Percentiles rank a stretch among this genome's conserved stretches.
Evolutionary conservation across 2,797 vertebrate genomes (phyloP).

Genomic region (Diceros bicornis): DNA sequence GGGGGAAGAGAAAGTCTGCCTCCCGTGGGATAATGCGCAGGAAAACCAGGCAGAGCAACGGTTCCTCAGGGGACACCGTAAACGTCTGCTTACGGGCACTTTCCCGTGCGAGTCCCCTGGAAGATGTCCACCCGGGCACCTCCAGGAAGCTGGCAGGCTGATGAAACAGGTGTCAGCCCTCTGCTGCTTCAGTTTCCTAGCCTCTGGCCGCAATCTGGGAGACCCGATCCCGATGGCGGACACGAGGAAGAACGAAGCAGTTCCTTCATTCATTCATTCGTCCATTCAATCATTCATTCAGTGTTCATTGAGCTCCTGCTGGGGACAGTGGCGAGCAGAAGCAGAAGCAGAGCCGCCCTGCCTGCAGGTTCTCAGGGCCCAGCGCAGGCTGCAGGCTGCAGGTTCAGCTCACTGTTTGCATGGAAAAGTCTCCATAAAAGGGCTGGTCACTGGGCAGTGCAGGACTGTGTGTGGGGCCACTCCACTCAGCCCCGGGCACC

Average conservation of each 20-base stretch:
- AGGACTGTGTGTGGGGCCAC: too few species aligned
- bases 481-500: too few species aligned
- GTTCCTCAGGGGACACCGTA: not conserved
- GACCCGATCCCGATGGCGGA: rapidly evolving
- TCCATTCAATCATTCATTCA: too few species aligned
- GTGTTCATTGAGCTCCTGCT: rapidly evolving
- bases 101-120: rapidly evolving
- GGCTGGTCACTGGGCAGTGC: not conserved
- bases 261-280: rapidly evolving
- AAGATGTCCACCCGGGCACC: too few species aligned
- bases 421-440: not conserved
- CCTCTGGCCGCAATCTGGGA: not conserved
- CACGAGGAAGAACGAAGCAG: rapidly evolving
- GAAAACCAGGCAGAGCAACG: too few species aligned
- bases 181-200: rapidly evolving
- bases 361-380: rapidly evolving
- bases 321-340: not conserved
- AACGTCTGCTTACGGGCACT: not conserved
- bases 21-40: not conserved
- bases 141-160: not conserved
- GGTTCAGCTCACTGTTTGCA: rapidly evolving
- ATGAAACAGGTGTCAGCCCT: too few species aligned
- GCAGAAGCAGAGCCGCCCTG: not conserved
- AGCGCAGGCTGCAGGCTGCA: rapidly evolving
- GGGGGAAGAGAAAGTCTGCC: not conserved